Base-by-base conservation (phyloP, 2,113 vertebrate genomes). In the Pteronura brasiliensis region DNA sequence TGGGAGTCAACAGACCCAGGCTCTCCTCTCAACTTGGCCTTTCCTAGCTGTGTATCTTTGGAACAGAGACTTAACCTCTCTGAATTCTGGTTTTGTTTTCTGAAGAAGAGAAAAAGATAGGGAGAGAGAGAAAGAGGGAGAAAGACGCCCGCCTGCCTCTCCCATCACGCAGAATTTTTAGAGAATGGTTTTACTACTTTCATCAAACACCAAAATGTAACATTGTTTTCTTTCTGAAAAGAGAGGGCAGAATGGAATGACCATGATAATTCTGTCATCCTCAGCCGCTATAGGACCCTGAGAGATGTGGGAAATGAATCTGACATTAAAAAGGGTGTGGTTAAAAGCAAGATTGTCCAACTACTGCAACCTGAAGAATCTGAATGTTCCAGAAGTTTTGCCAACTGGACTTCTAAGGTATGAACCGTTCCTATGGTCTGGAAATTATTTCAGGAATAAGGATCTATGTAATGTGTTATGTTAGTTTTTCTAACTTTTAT, bases 271-370 rank as follows among this genome's bases (percentile, higher is more conserved):
- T 92, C 31, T 94, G 23, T 92, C 57, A 39, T 93, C 49, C 88
- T 95, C 97, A 99, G 99, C 8, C 98, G 97, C 74, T 98, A 98
- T 55, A 96, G 85, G 34, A 97, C 94, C n/a, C 98, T 99, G 93
- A 98, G 97, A 77, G 20, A 42, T 2, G 12, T 99, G 88, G 99
- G 98, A 96, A 99, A 99, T 72, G 94, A 98, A 94, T 96, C 91
- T 0, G 97, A 98, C 67, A 96, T 98, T 63, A 98, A 98, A 95
- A 3, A 0, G 2, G 2, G 21, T 44, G 74, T 0, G 0, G 0
- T 0, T 0, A 0, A 0, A 0, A 3, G 55, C 34, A 0, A 3
- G 3, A 31, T 97, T 82, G 92, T 98, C 57, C 15, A 9, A 8
- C 2, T 20, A 59, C 34, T 86, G 55, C 2, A 95, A 1, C 3